These are phyloP conservation scores for Sapayoa aenigma DNA, from an alignment of 2,113 vertebrate species.

Conservation along the genomic window DNA sequence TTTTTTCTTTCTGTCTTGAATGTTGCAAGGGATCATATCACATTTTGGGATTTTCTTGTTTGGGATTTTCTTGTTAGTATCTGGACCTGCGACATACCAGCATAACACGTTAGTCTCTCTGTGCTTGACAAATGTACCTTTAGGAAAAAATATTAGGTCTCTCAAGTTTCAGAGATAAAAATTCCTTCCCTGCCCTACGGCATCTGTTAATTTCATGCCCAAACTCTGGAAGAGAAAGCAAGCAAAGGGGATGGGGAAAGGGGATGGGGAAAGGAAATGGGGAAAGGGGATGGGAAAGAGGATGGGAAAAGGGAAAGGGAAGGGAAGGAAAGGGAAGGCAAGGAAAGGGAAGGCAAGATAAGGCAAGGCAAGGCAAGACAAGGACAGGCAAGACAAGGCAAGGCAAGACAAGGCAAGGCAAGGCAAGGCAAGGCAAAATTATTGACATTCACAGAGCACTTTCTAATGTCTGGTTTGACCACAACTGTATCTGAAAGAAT, in stretches of 20 bases:
- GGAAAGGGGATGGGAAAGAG: no score
- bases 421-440: no score
- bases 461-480: slow-evolving; percentile 7
- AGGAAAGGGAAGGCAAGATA: fast-evolving
- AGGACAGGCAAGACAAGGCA: fast-evolving
- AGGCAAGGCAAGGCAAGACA: no score
- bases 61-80: not conserved
- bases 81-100: not conserved
- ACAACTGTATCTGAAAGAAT: slow-evolving; percentile 3
- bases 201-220: not conserved
- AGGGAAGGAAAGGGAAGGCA: fast-evolving
- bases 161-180: not conserved
- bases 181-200: not conserved
- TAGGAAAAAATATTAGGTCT: not conserved
- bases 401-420: fast-evolving
- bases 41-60: not conserved
- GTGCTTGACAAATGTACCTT: not conserved
- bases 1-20: not conserved
- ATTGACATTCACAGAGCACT: not conserved
- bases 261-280: no score
- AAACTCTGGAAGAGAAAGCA: not conserved
- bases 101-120: not conserved
- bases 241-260: no score
- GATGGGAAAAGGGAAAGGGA: no score
- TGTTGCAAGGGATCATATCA: not conserved